These are phyloP conservation scores for Rhagophthalmus giganteus DNA, from an alignment of 2,888 invertebrate species.

Conservation along the genomic window DNA sequence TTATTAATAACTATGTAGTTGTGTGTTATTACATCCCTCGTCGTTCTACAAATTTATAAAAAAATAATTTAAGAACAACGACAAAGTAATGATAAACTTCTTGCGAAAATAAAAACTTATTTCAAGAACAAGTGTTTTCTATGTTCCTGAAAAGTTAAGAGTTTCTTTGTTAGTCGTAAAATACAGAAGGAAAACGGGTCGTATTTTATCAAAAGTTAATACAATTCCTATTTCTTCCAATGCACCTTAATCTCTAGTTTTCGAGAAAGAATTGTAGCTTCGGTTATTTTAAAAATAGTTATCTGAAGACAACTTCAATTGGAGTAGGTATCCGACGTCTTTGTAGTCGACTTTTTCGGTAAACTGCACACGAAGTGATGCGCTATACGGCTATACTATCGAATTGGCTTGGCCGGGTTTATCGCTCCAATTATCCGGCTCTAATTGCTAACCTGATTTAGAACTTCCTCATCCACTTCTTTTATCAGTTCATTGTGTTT, in stretches of 20 bases:
- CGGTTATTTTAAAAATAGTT: constrained; percentile 10
- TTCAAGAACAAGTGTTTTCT: background rate
- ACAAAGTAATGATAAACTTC: too few relatives aligned
- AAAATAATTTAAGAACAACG: too few relatives aligned
- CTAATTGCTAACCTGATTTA: constrained; percentile 53
- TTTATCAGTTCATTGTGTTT: constrained; percentile 42
- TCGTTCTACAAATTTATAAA: too few relatives aligned
- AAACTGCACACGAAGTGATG: constrained; percentile 44
- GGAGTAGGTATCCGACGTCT: constrained; percentile 8
- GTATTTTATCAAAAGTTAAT: constrained; percentile 23
- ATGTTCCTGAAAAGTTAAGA: constrained; percentile 11
- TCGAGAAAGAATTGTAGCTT: constrained; percentile 13
- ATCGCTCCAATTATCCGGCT: constrained; percentile 51
- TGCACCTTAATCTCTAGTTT: constrained; percentile 12
- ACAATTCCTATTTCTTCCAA: constrained; percentile 15
- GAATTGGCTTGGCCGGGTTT: constrained; percentile 46
- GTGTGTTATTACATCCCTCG: too few relatives aligned
- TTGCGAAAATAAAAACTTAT: too few relatives aligned
- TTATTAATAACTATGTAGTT: too few relatives aligned
- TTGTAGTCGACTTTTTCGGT: constrained; percentile 35
- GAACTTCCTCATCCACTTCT: constrained; percentile 42
- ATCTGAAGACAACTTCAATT: constrained; percentile 9
- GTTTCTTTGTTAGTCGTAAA: constrained; percentile 9
- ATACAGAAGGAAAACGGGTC: constrained; percentile 13
- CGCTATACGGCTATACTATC: constrained; percentile 38